These are phyloP conservation scores for Epinotia demarniana DNA, from an alignment of 2,888 invertebrate species.

Conservation along the genomic window DNA sequence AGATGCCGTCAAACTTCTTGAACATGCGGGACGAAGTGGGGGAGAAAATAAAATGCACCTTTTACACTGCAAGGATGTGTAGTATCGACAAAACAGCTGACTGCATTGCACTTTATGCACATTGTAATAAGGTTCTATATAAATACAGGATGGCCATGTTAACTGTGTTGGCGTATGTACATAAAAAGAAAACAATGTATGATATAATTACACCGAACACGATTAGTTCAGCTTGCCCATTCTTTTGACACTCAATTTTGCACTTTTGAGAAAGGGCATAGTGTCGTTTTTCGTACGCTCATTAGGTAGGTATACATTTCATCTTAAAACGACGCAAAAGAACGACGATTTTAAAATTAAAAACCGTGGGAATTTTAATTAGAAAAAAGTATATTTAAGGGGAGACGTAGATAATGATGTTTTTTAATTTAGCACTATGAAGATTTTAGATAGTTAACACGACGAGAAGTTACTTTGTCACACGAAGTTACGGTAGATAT, in stretches of 20 bases:
- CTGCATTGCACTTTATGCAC: no score
- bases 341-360: constrained; percentile 16
- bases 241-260: neutral
- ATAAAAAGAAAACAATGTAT: constrained; percentile 11
- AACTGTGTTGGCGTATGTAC: no score
- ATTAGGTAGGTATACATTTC: neutral
- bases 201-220: neutral
- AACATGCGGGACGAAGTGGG: no score
- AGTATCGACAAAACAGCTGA: no score
- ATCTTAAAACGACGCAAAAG: neutral
- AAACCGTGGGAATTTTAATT: constrained; percentile 20
- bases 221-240: constrained; percentile 1
- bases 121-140: no score
- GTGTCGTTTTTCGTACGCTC: neutral
- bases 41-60: constrained; percentile 2
- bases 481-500: neutral
- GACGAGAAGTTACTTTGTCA: no score
- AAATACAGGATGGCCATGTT: no score
- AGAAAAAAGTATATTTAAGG: constrained; percentile 6
- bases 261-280: neutral
- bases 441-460: no score
- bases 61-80: constrained; percentile 8
- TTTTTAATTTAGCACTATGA: neutral
- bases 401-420: neutral
- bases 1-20: no score